Conservation (phyloP, 2,888 invertebrate genomes). For the Callosobruchus maculatus region DNA sequence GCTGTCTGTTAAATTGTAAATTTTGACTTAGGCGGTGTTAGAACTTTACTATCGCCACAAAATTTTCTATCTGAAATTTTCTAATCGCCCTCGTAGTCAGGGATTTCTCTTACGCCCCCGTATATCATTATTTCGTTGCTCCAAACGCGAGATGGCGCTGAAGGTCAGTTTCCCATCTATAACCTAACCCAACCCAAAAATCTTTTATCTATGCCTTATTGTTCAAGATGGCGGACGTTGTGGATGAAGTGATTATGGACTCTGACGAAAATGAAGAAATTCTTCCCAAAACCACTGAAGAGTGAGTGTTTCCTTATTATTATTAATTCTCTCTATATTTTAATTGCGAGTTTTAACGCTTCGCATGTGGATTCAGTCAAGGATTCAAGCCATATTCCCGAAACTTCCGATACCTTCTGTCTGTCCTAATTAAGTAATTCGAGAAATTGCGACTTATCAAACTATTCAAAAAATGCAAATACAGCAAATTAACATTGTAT, state of each 20-base stretch:
- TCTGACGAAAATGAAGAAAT: constrained; percentile 41
- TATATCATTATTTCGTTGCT: too few species aligned
- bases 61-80: too few species aligned
- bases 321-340: background rate
- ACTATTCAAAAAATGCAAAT: background rate
- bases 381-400: background rate
- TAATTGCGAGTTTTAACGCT: background rate
- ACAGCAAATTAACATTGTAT: too few species aligned
- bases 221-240: constrained; percentile 41
- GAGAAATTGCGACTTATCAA: background rate
- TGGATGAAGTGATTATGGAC: constrained; percentile 43
- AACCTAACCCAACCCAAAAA: too few species aligned
- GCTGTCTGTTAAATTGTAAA: too few species aligned
- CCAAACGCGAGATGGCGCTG: too few species aligned
- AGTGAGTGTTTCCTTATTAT: constrained; percentile 37
- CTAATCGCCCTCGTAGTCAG: too few species aligned
- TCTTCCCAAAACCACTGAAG: constrained; percentile 43
- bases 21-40: too few species aligned
- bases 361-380: background rate
- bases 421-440: background rate
- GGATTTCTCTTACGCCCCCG: too few species aligned
- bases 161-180: too few species aligned
- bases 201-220: too few species aligned
- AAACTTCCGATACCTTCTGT: background rate
- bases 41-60: too few species aligned